These are phyloP conservation scores for Emydoidea blandingii DNA, from an alignment of 2,797 vertebrate genomes.

Conservation along the genomic window DNA sequence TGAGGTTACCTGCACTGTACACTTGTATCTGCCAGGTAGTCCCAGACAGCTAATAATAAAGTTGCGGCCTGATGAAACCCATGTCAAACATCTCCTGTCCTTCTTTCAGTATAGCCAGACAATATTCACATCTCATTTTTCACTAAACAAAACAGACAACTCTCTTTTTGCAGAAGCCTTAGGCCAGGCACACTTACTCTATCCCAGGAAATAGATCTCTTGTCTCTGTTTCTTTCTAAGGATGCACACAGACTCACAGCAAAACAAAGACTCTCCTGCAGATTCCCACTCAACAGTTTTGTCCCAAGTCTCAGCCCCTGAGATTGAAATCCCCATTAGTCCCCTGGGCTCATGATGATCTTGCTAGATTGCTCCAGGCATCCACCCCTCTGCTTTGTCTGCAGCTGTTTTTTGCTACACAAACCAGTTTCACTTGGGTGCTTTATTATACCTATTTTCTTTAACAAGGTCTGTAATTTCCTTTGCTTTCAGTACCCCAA, in stretches of 20 bases:
- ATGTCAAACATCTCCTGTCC: too few relatives aligned
- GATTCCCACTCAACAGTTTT: background rate
- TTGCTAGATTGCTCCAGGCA: background rate
- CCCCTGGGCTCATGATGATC: background rate
- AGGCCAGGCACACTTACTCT: too few relatives aligned
- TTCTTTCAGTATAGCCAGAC: too few relatives aligned
- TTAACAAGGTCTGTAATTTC: background rate
- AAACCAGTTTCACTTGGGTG: background rate
- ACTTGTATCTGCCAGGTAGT: too few relatives aligned
- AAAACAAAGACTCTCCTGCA: background rate
- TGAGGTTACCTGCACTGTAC: too few relatives aligned
- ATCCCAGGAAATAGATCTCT: too few relatives aligned
- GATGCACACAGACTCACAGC: background rate
- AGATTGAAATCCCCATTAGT: background rate
- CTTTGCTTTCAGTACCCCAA: background rate
- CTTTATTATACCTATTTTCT: background rate
- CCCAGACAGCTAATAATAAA: too few relatives aligned
- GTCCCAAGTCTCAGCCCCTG: background rate
- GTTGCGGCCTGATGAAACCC: too few relatives aligned
- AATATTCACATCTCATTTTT: background rate
- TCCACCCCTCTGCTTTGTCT: background rate
- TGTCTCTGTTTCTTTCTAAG: background rate
- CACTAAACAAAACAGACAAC: background rate
- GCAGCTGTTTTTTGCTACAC: background rate
- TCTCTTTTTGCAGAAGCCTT: background rate